phyloP scores from a whole-genome alignment of 1,140 invertebrate genomes.

The Acarapis woodi region DNA sequence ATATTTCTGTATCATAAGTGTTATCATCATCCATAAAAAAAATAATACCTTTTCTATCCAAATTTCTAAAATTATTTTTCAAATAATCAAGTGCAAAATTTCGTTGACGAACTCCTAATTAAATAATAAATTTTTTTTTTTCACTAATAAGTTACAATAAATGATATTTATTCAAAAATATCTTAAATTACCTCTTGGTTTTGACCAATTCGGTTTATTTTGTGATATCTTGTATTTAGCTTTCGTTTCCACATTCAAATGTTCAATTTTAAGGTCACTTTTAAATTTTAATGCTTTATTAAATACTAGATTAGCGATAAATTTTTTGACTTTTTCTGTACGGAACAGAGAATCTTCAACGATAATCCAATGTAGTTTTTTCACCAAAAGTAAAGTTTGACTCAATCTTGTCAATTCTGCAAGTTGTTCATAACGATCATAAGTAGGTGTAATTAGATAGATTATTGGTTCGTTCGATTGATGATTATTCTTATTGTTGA shows the following conservation, averaged over 20 bases:
- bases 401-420: conserved; percentile 69
- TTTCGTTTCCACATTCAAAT: conserved; percentile 42
- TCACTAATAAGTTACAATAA: too few relatives aligned
- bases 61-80: conserved; percentile 26
- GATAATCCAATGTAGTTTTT: conserved; percentile 80
- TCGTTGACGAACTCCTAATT: conserved; percentile 78
- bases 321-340: conserved; percentile 40
- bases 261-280: conserved; percentile 22
- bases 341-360: conserved; percentile 56
- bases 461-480: too few relatives aligned
- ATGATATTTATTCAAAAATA: too few relatives aligned
- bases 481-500: too few relatives aligned
- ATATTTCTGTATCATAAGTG: conserved; percentile 58
- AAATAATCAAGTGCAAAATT: conserved; percentile 70
- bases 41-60: conserved; percentile 39
- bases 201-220: conserved; percentile 50
- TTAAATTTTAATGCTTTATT: conserved; percentile 20
- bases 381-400: conserved; percentile 56
- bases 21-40: conserved; percentile 99
- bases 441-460: conserved; percentile 77
- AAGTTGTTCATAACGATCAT: conserved; percentile 61
- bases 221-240: conserved; percentile 30
- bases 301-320: conserved; percentile 39
- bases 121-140: too few relatives aligned
- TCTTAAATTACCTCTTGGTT: conserved; percentile 52